Base-by-base conservation (phyloP, 2,888 invertebrate genomes). In the Leucophenga montana region DNA sequence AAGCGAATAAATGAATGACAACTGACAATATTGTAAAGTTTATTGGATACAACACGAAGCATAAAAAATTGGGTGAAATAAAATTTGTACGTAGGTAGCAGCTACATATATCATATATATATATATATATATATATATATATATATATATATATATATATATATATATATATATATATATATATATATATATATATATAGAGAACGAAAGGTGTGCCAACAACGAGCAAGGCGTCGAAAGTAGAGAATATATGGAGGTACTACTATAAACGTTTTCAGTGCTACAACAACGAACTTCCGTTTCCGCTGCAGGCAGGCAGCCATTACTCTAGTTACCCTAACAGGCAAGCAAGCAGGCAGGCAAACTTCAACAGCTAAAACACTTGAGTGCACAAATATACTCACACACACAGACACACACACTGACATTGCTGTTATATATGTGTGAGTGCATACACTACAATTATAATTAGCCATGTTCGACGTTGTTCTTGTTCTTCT, bases 401-500 rank as follows among this genome's bases (percentile, higher is more conserved):
- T 1, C 33, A 14, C 16, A 20, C 13, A 13, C 20, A 20, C 18
- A 56, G 13, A 56, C 56, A 13, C 13, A 27, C 53, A 53, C 8
- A 39, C 3, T 39, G 11, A 8, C 39, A 39, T 39, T 39, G 39
- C 9, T 39, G 6, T 18, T n/a, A 8, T 59, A 33, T 59, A 31
- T 16, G 33, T 59, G 31, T 59, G 50, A 16, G 33, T 61, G 61
- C 61, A 61, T 61, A 39, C 61, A 16, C 61, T 27, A 61, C 61
- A 61, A 48, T 48, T 48, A 64, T 64, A 64, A 64, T 64, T 64
- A 64, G 62, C 62, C 46, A 33, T 64, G 62, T 64, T 57, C 13
- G n/a, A 27, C n/a, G 62, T 20, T 44, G 62, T 1, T 39, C 13
- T 39, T 61, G 39, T 18, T 39, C 18, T 39, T 9, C 18, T 44